Conservation (phyloP, 2,113 vertebrate genomes). For the Vireo altiloquus region DNA sequence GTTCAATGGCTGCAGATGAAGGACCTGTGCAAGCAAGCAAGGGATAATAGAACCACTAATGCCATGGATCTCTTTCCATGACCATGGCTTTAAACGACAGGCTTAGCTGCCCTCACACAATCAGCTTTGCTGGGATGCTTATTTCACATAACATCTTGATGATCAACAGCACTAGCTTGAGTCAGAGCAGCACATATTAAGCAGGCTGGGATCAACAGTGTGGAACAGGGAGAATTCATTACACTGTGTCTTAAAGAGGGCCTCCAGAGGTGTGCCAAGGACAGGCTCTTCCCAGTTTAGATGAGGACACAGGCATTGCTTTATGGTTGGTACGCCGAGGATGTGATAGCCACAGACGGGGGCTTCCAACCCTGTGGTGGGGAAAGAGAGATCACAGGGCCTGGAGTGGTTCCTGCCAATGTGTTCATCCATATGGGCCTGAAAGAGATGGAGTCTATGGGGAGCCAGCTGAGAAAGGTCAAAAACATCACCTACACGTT, state of each 20-base stretch:
- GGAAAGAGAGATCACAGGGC: rapidly evolving
- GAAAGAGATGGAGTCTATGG: not conserved
- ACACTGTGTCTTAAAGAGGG: rapidly evolving
- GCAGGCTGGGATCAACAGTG: not conserved
- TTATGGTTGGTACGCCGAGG: not conserved
- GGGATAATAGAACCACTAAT: not conserved
- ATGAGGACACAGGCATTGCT: not conserved
- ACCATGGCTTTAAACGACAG: not conserved
- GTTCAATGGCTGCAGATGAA: not conserved
- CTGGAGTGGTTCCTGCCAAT: not conserved
- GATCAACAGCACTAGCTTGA: not conserved
- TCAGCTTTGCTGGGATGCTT: not conserved
- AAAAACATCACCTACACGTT: rapidly evolving
- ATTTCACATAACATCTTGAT: not conserved
- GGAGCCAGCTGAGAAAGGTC: not conserved
- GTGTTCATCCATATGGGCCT: rapidly evolving
- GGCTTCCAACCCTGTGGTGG: rapidly evolving
- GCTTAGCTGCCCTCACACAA: not conserved
- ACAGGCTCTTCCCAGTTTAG: not conserved
- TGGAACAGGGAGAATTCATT: not conserved
- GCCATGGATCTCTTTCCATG: not conserved
- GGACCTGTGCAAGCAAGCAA: not conserved
- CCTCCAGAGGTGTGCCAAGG: not conserved
- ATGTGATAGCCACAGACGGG: rapidly evolving
- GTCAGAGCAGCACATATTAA: not conserved